Percentiles rank a stretch among this genome's conserved stretches.
Conservation (phyloP, 1,140 invertebrate genomes). For the Asobara japonica region DNA sequence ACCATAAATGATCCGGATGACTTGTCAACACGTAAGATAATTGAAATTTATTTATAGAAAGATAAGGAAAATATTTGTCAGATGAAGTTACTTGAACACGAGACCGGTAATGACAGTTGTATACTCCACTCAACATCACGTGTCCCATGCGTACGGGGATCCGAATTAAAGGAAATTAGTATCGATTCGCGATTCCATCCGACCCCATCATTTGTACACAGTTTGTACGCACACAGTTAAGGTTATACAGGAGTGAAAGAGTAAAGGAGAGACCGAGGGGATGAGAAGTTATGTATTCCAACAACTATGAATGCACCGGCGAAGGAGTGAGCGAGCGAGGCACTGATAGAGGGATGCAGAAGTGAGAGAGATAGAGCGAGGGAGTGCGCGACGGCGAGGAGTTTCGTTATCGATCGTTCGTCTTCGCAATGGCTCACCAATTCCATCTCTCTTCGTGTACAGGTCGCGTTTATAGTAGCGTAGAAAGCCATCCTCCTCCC, state of each 20-base stretch:
- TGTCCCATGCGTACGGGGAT: neutral
- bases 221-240: neutral
- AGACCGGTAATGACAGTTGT: neutral
- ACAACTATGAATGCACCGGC: neutral
- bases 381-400: neutral
- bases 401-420: slow-evolving; percentile 36
- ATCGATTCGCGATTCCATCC: slow-evolving; percentile 1
- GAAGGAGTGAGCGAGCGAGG: neutral
- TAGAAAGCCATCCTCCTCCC: neutral
- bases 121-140: neutral
- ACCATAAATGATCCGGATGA: no score
- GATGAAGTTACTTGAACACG: neutral
- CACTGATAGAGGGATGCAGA: neutral
- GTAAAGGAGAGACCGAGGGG: neutral
- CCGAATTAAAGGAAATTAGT: slow-evolving; percentile 8
- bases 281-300: neutral
- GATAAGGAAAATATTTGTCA: no score
- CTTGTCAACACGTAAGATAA: no score
- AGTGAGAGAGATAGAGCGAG: neutral
- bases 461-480: neutral
- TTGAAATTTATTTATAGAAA: no score
- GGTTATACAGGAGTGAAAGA: neutral
- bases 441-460: neutral
- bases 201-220: neutral
- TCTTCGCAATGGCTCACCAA: slow-evolving; percentile 19